phyloP scores from a whole-genome alignment of 2,113 vertebrate species.

The Pogonocichla stellata region DNA sequence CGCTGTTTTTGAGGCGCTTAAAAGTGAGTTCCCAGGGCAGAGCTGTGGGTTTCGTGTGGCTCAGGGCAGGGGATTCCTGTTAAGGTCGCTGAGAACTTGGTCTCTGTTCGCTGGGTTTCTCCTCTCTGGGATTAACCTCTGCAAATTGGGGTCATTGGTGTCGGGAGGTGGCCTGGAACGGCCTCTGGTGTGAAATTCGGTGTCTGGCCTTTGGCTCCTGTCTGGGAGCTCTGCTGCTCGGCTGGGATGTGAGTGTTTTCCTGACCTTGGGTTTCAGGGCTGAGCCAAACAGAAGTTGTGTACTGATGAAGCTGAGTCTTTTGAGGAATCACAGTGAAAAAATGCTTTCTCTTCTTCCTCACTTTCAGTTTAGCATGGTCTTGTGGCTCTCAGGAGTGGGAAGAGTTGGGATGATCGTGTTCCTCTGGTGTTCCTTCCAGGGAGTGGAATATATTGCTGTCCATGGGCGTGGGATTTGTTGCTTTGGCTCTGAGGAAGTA shows the following conservation, averaged over 20 bases:
- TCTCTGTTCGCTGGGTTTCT: neutral
- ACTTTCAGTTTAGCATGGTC: rapidly evolving
- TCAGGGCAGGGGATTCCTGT: neutral
- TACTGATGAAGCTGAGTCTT: neutral
- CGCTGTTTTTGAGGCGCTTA: neutral
- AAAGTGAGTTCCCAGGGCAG: rapidly evolving
- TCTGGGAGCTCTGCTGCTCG: neutral
- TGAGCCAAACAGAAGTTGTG: neutral
- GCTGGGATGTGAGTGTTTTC: rapidly evolving
- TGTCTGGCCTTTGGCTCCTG: rapidly evolving
- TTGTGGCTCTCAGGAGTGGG: rapidly evolving
- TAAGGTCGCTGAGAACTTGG: neutral
- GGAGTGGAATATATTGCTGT: rapidly evolving
- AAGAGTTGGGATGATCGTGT: rapidly evolving
- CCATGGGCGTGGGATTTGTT: neutral
- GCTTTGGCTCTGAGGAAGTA: neutral
- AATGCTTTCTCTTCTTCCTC: neutral
- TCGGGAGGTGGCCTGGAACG: neutral
- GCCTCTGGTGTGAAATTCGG: neutral
- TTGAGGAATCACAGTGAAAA: neutral
- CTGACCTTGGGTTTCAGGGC: rapidly evolving
- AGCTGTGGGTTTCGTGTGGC: neutral
- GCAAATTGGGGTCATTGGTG: neutral
- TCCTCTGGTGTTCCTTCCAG: rapidly evolving
- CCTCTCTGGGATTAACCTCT: neutral